phyloP scores from a whole-genome alignment of 2,113 vertebrate species.

The Tor tambroides region DNA sequence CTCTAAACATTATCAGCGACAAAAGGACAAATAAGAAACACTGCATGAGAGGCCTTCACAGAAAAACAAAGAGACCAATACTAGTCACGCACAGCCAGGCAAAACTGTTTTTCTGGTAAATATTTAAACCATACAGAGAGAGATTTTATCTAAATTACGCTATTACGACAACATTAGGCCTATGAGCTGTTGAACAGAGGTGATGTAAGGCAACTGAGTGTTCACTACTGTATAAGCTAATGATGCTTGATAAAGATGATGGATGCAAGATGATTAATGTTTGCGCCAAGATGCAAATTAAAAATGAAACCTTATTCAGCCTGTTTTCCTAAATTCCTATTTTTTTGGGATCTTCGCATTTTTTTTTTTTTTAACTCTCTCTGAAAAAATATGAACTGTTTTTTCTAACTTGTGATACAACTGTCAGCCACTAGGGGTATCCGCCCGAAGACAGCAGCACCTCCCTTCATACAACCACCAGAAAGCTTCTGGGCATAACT shows the following conservation, averaged over 20 bases:
- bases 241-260: neutral
- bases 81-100: no score
- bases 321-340: neutral
- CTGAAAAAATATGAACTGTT: no score
- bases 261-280: neutral
- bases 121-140: neutral
- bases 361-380: no score
- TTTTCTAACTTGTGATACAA: neutral
- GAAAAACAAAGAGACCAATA: neutral
- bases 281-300: neutral
- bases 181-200: conserved; percentile 2
- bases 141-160: neutral
- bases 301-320: neutral
- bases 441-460: neutral
- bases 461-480: neutral
- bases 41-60: neutral
- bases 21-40: neutral
- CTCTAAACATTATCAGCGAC: neutral
- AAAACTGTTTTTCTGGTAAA: neutral
- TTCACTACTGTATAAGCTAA: no score
- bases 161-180: neutral
- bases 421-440: neutral
- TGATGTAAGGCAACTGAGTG: neutral
- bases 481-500: neutral
- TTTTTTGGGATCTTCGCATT: no score